phyloP scores from a whole-genome alignment of 2,888 invertebrate genomes.

The Epinotia nisella region DNA sequence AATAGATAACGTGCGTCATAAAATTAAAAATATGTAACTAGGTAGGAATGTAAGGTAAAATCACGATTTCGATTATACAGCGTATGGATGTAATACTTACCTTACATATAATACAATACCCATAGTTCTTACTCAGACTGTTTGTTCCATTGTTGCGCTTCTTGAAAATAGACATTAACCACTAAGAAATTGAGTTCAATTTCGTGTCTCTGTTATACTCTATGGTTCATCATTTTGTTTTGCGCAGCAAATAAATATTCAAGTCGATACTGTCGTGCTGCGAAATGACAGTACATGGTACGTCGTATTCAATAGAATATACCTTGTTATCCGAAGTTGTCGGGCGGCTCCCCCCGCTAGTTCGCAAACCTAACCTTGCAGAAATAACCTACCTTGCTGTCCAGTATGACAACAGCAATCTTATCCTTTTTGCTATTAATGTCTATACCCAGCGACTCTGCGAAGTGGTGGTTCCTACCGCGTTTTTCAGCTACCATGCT shows the following conservation, averaged over 20 bases:
- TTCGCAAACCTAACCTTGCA: constrained; percentile 67
- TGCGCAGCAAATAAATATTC: not conserved
- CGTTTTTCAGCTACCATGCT: not conserved
- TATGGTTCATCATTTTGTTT: not conserved
- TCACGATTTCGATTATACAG: not conserved
- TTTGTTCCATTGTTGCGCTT: not conserved
- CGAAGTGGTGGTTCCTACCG: not conserved
- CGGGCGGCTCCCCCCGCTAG: constrained; percentile 64
- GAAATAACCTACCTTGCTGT: too few species aligned
- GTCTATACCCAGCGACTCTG: not conserved
- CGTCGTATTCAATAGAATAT: not conserved
- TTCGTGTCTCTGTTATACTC: not conserved
- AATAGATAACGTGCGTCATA: constrained; percentile 11
- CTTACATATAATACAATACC: too few species aligned
- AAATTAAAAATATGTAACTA: constrained; percentile 2
- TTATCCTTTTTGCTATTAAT: too few species aligned
- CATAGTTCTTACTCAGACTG: not conserved
- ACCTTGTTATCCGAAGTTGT: too few species aligned
- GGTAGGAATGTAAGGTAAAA: not conserved
- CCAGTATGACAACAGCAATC: too few species aligned
- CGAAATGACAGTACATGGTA: not conserved
- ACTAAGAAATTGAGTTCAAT: not conserved
- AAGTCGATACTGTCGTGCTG: not conserved
- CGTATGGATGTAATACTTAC: not conserved
- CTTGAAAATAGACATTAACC: not conserved